Percentiles rank a stretch among this genome's conserved stretches.
These are phyloP conservation scores for Danaus chrysippus DNA, from an alignment of 2,888 invertebrate species.

Conservation along the genomic window DNA sequence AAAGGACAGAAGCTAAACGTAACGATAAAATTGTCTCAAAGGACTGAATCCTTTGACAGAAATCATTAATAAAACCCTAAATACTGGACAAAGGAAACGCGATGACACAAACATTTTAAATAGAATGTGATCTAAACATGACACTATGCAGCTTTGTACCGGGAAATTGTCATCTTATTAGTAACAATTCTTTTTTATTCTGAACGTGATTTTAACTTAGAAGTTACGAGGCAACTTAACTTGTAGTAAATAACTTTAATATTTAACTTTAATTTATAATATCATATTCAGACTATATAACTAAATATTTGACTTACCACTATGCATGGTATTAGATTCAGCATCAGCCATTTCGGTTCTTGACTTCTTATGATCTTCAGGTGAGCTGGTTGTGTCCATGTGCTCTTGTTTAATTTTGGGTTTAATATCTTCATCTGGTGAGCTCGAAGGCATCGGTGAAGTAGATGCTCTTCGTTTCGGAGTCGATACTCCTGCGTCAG, in stretches of 20 bases:
- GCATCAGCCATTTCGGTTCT: constrained; percentile 92
- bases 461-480: constrained; percentile 81
- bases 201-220: not conserved
- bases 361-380: constrained; percentile 84
- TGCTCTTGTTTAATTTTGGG: constrained; percentile 83
- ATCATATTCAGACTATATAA: constrained; percentile 3
- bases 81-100: constrained; percentile 54
- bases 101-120: constrained; percentile 34
- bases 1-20: constrained; percentile 56
- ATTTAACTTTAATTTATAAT: not conserved
- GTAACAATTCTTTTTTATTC: not conserved
- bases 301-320: constrained; percentile 82
- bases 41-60: constrained; percentile 60
- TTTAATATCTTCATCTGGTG: constrained; percentile 74
- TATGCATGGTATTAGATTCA: constrained; percentile 93
- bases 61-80: constrained; percentile 68
- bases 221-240: not conserved
- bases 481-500: constrained; percentile 78
- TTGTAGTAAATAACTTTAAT: not conserved
- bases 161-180: constrained; percentile 5
- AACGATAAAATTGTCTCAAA: constrained; percentile 69
- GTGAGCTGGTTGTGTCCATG: constrained; percentile 82
- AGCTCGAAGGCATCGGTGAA: constrained; percentile 74
- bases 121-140: constrained; percentile 27
- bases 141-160: constrained; percentile 1